A percentile compares a stretch with the other conserved stretches of the same genome.
Evolutionary conservation across 2,888 invertebrate species (phyloP).

Genomic region (Platypus cylindrus): DNA sequence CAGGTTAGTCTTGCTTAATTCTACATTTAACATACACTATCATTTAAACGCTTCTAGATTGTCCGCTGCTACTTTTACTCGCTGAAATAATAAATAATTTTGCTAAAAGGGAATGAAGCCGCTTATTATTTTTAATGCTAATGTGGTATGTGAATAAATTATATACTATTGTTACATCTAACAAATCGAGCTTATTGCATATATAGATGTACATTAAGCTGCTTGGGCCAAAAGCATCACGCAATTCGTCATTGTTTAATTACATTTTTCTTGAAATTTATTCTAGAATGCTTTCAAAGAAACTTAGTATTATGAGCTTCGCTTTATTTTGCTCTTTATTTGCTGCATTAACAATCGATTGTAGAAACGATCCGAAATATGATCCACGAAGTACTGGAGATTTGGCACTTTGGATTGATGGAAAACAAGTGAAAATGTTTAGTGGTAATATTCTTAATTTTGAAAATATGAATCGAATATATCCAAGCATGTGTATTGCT

Average conservation of each 20-base stretch:
- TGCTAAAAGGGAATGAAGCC: slow-evolving; percentile 9
- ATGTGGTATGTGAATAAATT: too few relatives aligned
- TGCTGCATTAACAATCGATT: slow-evolving; percentile 19
- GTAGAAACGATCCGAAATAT: slow-evolving; percentile 32
- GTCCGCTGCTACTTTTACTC: too few relatives aligned
- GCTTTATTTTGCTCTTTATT: slow-evolving; percentile 20
- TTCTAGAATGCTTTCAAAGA: slow-evolving; percentile 23
- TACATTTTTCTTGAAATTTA: slow-evolving; percentile 3
- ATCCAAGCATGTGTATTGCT: too few relatives aligned
- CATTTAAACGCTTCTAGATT: too few relatives aligned
- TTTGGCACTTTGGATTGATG: slow-evolving; percentile 80
- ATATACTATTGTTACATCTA: too few relatives aligned
- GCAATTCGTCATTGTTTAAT: not conserved
- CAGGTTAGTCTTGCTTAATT: too few relatives aligned
- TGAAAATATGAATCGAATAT: too few relatives aligned
- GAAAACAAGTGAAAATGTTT: slow-evolving; percentile 81
- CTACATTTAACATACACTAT: too few relatives aligned
- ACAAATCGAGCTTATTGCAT: too few relatives aligned
- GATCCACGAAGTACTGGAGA: slow-evolving; percentile 41
- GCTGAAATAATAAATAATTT: too few relatives aligned
- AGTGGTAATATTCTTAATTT: too few relatives aligned
- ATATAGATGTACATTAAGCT: too few relatives aligned
- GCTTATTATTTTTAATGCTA: slow-evolving; percentile 9
- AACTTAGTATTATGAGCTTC: slow-evolving; percentile 23
- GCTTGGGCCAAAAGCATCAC: not conserved